Evolutionary conservation across 2,113 vertebrate genomes (phyloP).

Genomic region (Hiodon alosoides): DNA sequence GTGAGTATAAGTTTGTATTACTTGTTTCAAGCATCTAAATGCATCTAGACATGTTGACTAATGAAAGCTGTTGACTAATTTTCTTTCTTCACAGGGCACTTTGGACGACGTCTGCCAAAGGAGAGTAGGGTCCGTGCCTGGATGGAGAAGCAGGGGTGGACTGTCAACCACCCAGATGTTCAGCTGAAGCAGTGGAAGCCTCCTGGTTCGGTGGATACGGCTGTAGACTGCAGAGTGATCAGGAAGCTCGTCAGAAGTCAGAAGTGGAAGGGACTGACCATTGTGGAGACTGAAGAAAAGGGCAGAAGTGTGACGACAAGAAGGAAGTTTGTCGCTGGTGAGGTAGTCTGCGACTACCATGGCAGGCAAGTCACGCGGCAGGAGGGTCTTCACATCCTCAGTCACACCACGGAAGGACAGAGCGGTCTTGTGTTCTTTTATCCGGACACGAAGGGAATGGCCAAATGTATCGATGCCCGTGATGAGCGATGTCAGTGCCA

Average conservation of each 20-base stretch:
- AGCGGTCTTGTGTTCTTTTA: constrained; percentile 8
- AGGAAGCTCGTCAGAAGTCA: not conserved
- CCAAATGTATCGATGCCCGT: constrained; percentile 2
- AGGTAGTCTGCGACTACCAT: constrained; percentile 16
- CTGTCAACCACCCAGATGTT: not conserved
- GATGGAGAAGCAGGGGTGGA: not conserved
- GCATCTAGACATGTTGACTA: not conserved
- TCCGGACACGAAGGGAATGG: not conserved
- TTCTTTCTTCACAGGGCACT: not conserved
- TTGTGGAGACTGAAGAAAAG: not conserved
- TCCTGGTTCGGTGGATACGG: not conserved
- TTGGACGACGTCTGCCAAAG: not conserved
- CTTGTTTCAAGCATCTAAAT: not conserved
- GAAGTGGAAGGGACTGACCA: not conserved
- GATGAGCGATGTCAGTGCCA: not conserved
- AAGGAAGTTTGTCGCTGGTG: not conserved
- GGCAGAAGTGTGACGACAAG: not conserved
- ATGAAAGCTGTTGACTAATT: not conserved
- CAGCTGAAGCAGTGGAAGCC: not conserved
- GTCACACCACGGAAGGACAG: not conserved
- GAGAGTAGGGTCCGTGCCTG: not conserved
- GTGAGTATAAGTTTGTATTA: too few species aligned
- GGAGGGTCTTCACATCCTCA: not conserved
- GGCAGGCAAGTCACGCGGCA: not conserved
- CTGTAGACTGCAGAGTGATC: not conserved